Base-by-base conservation (phyloP, 2,797 vertebrate genomes). In the Neopelma chrysocephalum region DNA sequence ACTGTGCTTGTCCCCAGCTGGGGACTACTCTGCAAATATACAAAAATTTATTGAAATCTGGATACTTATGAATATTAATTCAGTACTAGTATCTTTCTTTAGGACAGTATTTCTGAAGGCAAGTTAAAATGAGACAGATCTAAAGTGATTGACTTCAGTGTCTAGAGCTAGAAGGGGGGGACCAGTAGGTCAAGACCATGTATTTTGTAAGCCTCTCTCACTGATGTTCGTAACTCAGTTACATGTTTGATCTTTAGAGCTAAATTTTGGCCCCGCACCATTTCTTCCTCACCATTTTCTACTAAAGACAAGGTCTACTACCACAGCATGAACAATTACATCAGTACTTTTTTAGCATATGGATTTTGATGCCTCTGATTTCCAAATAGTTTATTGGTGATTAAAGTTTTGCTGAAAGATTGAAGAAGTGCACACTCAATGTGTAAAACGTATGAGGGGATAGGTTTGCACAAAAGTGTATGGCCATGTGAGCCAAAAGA, bases 311-410 rank as follows among this genome's bases (percentile, higher is more conserved):
- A 53, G 13, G 11, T 48, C 45, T 65, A 3, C 31, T 51, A 19
- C 20, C 34, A 48, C n/a, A 84, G 19, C 26, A 32, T 45, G 56
- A 69, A 10, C 11, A 29, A 26, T 86, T 54, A 11, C 34, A 25
- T 34, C 21, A 42, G 9, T 62, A 18, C 16, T 58, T 75, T 70
- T 80, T 53, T 42, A 75, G 34, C 34, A 4, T 11, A 13, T 40
- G 17, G 43, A 36, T 83, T 92, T 86, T 75, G 53, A 80, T 81
- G 48, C 40, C 21, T 76, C 92, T 72, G 45, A 56, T 86, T 82
- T 38, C 32, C 43, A 53, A 62, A 45, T 2, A 90, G 10, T 17
- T 88, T 48, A 22, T 5, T 65, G 43, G 25, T 42, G 91, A 76
- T 86, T 10, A 58, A 82, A 47, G 0, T 62, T 73, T 48, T 65